These are phyloP conservation scores for Teleiodes luculella DNA, from an alignment of 2,888 invertebrate genomes.

Conservation along the genomic window DNA sequence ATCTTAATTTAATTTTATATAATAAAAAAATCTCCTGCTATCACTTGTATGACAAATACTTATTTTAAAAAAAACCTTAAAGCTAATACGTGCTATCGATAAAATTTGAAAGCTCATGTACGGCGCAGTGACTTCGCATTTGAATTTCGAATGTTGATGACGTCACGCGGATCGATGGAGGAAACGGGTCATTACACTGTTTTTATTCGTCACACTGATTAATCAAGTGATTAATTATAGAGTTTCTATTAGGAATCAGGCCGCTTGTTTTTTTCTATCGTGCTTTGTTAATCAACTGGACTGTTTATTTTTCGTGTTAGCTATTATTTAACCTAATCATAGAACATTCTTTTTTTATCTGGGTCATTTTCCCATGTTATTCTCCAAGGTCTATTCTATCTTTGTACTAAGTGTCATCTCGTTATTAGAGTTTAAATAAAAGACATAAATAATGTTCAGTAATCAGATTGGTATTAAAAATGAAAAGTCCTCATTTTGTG, in stretches of 20 bases:
- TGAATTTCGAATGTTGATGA: constrained; percentile 65
- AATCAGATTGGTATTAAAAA: too few species aligned
- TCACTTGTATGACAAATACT: background rate
- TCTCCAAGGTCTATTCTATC: too few species aligned
- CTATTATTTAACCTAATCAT: background rate
- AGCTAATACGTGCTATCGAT: constrained; percentile 33
- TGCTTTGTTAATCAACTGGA: constrained; percentile 21
- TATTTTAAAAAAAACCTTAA: background rate
- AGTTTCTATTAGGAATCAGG: constrained; percentile 65
- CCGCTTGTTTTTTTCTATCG: constrained; percentile 43
- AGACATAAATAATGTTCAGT: too few species aligned
- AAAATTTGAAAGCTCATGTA: constrained; percentile 42
- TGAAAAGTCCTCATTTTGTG: too few species aligned
- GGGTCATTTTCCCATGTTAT: too few species aligned
- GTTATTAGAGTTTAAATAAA: too few species aligned
- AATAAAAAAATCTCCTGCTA: too few species aligned
- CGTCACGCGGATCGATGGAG: constrained; percentile 73
- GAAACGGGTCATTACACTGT: constrained; percentile 77
- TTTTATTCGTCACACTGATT: constrained; percentile 78
- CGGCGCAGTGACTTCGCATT: constrained; percentile 66
- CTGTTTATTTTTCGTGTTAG: constrained; percentile 12
- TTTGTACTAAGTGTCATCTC: too few species aligned
- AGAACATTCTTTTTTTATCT: background rate
- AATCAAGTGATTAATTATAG: constrained; percentile 76
- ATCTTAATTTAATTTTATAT: too few species aligned